Base-by-base conservation (phyloP, 2,113 vertebrate species). In the Coptodon rendalli region DNA sequence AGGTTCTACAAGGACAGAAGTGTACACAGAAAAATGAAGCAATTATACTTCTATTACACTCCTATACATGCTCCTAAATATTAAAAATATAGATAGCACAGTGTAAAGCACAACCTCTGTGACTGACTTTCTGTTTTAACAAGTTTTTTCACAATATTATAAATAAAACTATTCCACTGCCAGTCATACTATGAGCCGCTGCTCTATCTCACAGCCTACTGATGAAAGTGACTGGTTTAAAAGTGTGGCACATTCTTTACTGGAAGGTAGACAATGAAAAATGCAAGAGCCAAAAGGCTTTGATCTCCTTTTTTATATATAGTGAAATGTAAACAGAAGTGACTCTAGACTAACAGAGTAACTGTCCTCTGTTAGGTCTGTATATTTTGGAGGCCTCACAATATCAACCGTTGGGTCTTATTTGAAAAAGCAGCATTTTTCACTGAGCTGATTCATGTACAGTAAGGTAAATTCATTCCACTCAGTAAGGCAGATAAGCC, bases 391-490 rank as follows among this genome's bases (percentile, higher is more conserved):
- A 34, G 54, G 57, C 80, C 66, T 29, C 5, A 5, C 17, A 6
- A 5, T 79, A 78, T 85, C 27, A 22, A 29, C 87, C 24, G 38
- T 71, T n/a, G 66, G 40, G 85, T 54, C 52, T 61, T 16, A 73
- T 53, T 56, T 87, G 71, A 81, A 82, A 76, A 83, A 45, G 82
- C 85, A 68, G 79, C 91, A 52, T 91, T 80, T 53, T 59, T 71
- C 84, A 36, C 40, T 14, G 80, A 89, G 92, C 87, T 83, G 83
- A 82, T 83, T 82, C 86, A 80, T 59, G 40, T 87, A 73, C 71
- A 86, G 31, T 85, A 9, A 89, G 88, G 90, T 86, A 3, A 89
- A 92, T 88, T 50, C 57, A 84, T 34, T 90, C 52, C 56, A n/a
- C 31, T 54, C 29, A 5, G 53, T 7, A n/a, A 81, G 78, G 68